Evolutionary conservation across 2,113 vertebrate genomes (phyloP).

Genomic region (Nanorana parkeri): DNA sequence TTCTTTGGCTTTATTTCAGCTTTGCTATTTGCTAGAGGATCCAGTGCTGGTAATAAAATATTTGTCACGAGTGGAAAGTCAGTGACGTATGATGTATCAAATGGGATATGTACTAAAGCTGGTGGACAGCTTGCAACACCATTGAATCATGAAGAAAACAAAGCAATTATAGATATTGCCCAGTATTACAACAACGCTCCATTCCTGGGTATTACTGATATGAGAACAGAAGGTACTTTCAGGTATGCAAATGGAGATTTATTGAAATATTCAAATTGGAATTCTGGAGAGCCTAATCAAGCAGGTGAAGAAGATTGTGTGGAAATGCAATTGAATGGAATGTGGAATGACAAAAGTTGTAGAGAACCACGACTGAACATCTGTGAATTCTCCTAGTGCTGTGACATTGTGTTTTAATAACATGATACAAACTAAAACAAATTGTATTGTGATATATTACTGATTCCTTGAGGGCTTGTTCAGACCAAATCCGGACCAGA

Average conservation of each 20-base stretch:
- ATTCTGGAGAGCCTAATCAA: conserved; percentile 61
- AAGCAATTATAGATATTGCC: conserved; percentile 59
- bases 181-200: conserved; percentile 47
- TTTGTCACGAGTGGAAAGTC: conserved; percentile 58
- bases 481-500: too few relatives aligned
- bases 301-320: conserved; percentile 59
- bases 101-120: conserved; percentile 50
- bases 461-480: too few relatives aligned
- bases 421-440: too few relatives aligned
- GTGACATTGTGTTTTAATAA: not conserved
- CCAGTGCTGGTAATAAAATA: conserved; percentile 61
- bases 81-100: conserved; percentile 55
- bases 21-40: conserved; percentile 59
- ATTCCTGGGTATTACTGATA: conserved; percentile 63
- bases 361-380: conserved; percentile 56
- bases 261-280: conserved; percentile 66
- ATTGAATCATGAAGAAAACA: conserved; percentile 59
- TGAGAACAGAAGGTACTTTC: conserved; percentile 62
- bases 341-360: conserved; percentile 66
- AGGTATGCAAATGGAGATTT: conserved; percentile 60
- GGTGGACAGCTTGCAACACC: conserved; percentile 65
- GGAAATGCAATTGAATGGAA: conserved; percentile 62
- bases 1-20: conserved; percentile 48
- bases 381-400: conserved; percentile 66
- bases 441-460: too few relatives aligned